Percentiles rank a stretch among this genome's conserved stretches.
Conservation (phyloP, 2,888 invertebrate species). For the Bembecia ichneumoniformis region DNA sequence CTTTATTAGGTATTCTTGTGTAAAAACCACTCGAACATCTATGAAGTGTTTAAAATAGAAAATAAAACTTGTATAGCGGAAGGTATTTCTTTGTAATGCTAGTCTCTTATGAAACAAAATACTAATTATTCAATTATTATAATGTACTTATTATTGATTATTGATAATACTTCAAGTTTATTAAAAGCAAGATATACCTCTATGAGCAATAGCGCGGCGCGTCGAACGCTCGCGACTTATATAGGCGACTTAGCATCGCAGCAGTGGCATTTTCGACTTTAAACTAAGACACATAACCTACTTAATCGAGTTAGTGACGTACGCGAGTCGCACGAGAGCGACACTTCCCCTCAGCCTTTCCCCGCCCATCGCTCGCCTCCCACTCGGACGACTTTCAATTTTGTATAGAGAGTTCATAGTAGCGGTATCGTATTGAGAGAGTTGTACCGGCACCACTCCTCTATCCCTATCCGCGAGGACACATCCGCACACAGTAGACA, state of each 20-base stretch:
- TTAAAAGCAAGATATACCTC: slow-evolving; percentile 64
- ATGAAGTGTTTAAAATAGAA: slow-evolving; percentile 66
- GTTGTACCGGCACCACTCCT: slow-evolving; percentile 29
- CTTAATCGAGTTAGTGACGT: slow-evolving; percentile 57
- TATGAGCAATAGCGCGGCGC: slow-evolving; percentile 53
- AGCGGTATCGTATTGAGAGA: slow-evolving; percentile 49
- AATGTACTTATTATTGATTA: slow-evolving; percentile 73
- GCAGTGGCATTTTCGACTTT: slow-evolving; percentile 69
- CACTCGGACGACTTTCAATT: slow-evolving; percentile 69
- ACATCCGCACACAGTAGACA: slow-evolving; percentile 2
- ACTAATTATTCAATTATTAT: slow-evolving; percentile 73
- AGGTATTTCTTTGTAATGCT: slow-evolving; percentile 73
- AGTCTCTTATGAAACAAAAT: slow-evolving; percentile 71
- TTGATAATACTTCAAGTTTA: slow-evolving; percentile 72
- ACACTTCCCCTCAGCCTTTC: slow-evolving; percentile 13
- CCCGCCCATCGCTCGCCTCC: slow-evolving; percentile 45
- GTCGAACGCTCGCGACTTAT: slow-evolving; percentile 17
- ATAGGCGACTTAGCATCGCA: slow-evolving; percentile 66
- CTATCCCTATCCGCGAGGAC: slow-evolving; percentile 1
- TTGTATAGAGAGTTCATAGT: slow-evolving; percentile 71
- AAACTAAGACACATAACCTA: slow-evolving; percentile 56
- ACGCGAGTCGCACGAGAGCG: slow-evolving; percentile 38
- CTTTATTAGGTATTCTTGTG: slow-evolving; percentile 36
- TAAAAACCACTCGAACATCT: slow-evolving; percentile 65
- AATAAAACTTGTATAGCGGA: slow-evolving; percentile 71